phyloP scores from a whole-genome alignment of 64 coral and sea anemone genomes.

The Montipora foliosa region DNA sequence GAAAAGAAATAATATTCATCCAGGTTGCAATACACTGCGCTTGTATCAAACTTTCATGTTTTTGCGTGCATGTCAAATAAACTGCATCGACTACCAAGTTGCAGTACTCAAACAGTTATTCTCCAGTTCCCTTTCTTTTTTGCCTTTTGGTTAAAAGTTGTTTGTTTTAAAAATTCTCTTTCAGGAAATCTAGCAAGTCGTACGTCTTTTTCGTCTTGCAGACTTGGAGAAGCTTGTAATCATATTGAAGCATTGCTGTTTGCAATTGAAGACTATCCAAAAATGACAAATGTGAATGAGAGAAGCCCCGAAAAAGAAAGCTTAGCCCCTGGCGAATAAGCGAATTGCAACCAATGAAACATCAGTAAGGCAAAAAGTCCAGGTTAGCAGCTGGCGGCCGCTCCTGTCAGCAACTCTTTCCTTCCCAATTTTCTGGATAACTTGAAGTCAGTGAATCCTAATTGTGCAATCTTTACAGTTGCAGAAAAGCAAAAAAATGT shows the following conservation, averaged over 20 bases:
- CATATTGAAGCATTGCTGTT: constrained; percentile 10
- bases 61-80: background rate
- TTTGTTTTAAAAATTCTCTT: background rate
- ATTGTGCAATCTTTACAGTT: constrained; percentile 2
- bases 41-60: no score
- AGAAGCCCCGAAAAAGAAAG: constrained; percentile 17
- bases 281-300: constrained; percentile 3
- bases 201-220: background rate
- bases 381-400: background rate
- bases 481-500: constrained; percentile 5
- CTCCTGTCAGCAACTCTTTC: no score
- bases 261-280: constrained; percentile 20
- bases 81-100: background rate
- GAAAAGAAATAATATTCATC: background rate
- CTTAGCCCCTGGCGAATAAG: constrained; percentile 19
- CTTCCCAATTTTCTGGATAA: no score
- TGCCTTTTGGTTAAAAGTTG: background rate
- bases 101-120: background rate
- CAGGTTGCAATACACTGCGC: background rate
- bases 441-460: no score
- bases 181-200: no score
- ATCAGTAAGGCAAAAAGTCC: background rate
- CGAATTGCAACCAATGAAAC: background rate
- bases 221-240: constrained; percentile 17
- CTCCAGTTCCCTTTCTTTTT: background rate